Conservation (phyloP, 2,797 vertebrate species). For the Pseudochromis fuscus region DNA sequence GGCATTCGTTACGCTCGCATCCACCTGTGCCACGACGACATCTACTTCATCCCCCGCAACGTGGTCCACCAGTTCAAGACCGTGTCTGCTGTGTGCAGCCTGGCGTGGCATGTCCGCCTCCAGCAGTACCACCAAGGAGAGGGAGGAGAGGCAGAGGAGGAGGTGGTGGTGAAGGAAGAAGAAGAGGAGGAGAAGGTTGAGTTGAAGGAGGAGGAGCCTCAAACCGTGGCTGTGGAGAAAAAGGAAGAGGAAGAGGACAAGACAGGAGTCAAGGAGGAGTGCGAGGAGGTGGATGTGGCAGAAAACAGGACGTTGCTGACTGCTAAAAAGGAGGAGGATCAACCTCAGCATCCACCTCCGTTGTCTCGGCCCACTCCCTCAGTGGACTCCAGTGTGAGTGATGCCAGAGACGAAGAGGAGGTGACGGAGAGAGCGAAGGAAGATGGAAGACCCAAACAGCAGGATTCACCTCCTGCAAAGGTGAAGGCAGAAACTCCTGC, state of each 20-base stretch:
- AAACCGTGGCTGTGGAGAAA: neutral
- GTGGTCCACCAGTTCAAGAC: slow-evolving; percentile 99
- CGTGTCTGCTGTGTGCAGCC: slow-evolving; percentile 96
- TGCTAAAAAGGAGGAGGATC: slow-evolving; percentile 38
- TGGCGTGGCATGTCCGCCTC: slow-evolving; percentile 97
- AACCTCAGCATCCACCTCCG: slow-evolving; percentile 15
- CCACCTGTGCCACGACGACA: slow-evolving; percentile 95
- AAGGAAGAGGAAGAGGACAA: slow-evolving; percentile 25
- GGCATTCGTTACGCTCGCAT: slow-evolving; percentile 97
- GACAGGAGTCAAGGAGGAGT: slow-evolving; percentile 52
- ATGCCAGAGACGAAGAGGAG: slow-evolving; percentile 11
- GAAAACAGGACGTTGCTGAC: slow-evolving; percentile 46
- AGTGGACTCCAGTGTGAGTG: neutral
- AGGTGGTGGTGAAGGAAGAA: slow-evolving; percentile 62
- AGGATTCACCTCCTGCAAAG: slow-evolving; percentile 69
- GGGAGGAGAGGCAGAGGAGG: slow-evolving; percentile 66
- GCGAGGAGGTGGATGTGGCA: slow-evolving; percentile 19
- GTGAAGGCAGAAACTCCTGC: slow-evolving; percentile 82
- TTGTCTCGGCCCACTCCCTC: slow-evolving; percentile 14
- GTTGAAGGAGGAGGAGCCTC: slow-evolving; percentile 22
- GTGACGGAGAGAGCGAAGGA: slow-evolving; percentile 25
- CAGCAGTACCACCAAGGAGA: slow-evolving; percentile 88
- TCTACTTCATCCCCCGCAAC: slow-evolving; percentile 98
- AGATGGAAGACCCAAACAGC: slow-evolving; percentile 63
- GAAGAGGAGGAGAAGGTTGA: slow-evolving; percentile 12